Evolutionary conservation across 2,113 vertebrate genomes (phyloP).

Genomic region (Tupaia tana): DNA sequence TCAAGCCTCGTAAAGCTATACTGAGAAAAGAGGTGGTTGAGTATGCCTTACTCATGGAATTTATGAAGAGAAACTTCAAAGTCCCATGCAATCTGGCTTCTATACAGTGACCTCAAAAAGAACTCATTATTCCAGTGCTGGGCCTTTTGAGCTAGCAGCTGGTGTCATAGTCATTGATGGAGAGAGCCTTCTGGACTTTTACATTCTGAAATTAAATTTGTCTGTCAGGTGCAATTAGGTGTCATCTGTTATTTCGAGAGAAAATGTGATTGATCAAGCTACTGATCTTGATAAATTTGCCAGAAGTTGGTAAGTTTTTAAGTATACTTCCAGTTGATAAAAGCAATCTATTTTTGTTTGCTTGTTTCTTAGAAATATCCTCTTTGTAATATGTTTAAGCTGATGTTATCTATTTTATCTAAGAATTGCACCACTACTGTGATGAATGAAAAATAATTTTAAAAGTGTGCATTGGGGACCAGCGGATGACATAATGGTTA

Average conservation of each 20-base stretch:
- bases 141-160: neutral
- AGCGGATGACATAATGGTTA: too few relatives aligned
- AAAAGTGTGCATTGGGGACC: neutral
- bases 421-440: neutral
- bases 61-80: neutral
- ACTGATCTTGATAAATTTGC: neutral
- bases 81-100: too few relatives aligned
- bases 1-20: neutral
- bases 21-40: neutral
- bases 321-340: neutral
- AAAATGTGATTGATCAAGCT: neutral
- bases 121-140: neutral
- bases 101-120: neutral
- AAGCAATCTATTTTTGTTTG: neutral
- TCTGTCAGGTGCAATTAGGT: neutral
- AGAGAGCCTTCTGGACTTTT: neutral
- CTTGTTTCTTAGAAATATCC: neutral
- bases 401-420: neutral
- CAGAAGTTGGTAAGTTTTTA: neutral
- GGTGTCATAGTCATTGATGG: neutral
- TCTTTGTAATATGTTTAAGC: neutral
- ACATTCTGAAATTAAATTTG: neutral
- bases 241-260: neutral
- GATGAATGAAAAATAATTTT: neutral
- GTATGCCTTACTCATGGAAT: neutral